Percentiles rank a stretch among this genome's conserved stretches.
phyloP scores from a whole-genome alignment of 1,140 invertebrate species.

The Diploscapter pachys region DNA sequence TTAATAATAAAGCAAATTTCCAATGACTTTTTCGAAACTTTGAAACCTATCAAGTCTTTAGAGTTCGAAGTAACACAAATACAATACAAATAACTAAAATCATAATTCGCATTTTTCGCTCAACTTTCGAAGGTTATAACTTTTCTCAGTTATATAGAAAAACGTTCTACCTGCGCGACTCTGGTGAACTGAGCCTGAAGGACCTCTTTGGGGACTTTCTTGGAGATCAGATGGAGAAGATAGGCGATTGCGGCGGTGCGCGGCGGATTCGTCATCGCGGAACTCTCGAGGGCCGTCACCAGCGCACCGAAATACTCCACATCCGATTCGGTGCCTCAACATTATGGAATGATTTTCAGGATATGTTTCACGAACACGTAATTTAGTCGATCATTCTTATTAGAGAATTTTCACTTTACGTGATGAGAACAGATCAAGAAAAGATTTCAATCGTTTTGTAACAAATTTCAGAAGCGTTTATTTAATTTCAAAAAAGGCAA shows the following conservation, averaged over 20 bases:
- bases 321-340: slow-evolving; percentile 74
- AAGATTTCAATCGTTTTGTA: background rate
- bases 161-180: slow-evolving; percentile 8
- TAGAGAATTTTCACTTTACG: background rate
- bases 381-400: background rate
- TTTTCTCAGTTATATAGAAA: background rate
- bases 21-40: background rate
- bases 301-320: slow-evolving; percentile 88
- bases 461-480: background rate
- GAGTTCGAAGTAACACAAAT: background rate
- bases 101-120: too few relatives aligned
- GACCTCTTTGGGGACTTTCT: slow-evolving; percentile 35
- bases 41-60: slow-evolving; percentile 15
- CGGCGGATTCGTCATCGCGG: slow-evolving; percentile 12
- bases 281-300: slow-evolving; percentile 63
- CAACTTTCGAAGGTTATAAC: too few relatives aligned
- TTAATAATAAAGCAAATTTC: background rate
- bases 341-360: too few relatives aligned
- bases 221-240: slow-evolving; percentile 36
- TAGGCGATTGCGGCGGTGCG: slow-evolving; percentile 35
- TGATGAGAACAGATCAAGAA: background rate
- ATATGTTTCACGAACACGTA: background rate
- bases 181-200: slow-evolving; percentile 31
- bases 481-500: background rate
- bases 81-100: background rate